Base-by-base conservation (phyloP, 2,113 vertebrate species). In the Elephas maximus region DNA sequence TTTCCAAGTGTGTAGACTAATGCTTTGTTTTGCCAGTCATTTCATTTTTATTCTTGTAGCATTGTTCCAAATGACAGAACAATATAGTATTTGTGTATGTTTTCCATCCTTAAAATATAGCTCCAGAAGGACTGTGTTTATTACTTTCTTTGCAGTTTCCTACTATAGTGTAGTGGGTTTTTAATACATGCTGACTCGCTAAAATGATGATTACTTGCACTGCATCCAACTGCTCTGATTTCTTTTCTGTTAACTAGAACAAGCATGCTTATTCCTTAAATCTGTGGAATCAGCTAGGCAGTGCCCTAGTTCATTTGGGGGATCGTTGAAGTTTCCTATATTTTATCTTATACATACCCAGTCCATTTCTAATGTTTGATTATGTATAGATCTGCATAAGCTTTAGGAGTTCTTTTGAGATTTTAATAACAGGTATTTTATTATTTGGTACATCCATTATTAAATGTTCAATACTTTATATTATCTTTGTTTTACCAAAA, bases 221-320 rank as follows among this genome's bases (percentile, higher is more conserved):
- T 62, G 82, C 79, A 41, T 74, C n/a, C 6, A 62, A 26, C 62
- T 37, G 76, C 33, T 95, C 10, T 88, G 88, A 37, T 74, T 51
- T 37, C 11, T 69, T 91, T 14, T 90, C 62, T 76, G 8, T 88
- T 88, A 73, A 53, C 45, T 51, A 20, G 15, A 17, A 20, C 48
- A 48, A 79, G 7, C 8, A 33, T 53, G 71, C 53, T 84, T 96
- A 44, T 62, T 94, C 37, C 57, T 82, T 24, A 69, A 44, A 74
- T 96, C 77, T 82, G 74, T 76, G 23, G 67, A 90, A 65, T 85
- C 81, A 88, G 86, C 62, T 67, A 82, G 41, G n/a, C 69, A 41
- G 57, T 65, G n/a, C 83, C 51, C 77, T 67, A 45, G 14, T 18
- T 88, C 67, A 91, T 33, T 15, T 90, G 65, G 44, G 63, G 80